Conservation (phyloP, 2,888 invertebrate species). For the Rhogogaster chlorosoma region DNA sequence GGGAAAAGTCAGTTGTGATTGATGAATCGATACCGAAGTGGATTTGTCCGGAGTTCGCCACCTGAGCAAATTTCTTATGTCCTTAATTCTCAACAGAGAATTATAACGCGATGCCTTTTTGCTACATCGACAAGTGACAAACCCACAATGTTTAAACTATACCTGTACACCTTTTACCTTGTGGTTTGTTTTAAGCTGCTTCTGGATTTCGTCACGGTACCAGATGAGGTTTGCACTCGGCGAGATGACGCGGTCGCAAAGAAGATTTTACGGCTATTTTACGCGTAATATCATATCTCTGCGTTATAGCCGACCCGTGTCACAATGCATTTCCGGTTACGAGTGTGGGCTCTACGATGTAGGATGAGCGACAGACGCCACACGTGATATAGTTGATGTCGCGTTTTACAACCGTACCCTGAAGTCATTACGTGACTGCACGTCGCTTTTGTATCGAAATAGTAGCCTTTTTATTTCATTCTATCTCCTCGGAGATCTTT, state of each 20-base stretch:
- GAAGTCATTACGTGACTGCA: conserved; percentile 33
- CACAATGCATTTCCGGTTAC: conserved; percentile 61
- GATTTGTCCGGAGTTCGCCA: conserved; percentile 56
- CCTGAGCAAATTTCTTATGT: conserved; percentile 64
- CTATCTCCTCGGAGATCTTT: not conserved
- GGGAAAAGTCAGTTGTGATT: conserved; percentile 59
- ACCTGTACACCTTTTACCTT: not conserved
- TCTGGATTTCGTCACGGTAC: not conserved
- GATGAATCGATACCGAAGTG: conserved; percentile 58
- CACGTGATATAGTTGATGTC: conserved; percentile 43
- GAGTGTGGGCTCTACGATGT: conserved; percentile 44
- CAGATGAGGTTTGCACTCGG: conserved; percentile 63
- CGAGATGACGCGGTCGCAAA: conserved; percentile 58
- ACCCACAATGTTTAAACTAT: not conserved
- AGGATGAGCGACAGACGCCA: conserved; percentile 39
- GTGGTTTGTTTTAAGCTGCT: not conserved
- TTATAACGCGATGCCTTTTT: not conserved
- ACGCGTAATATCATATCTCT: conserved; percentile 54
- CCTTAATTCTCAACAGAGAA: not conserved
- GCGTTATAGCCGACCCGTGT: conserved; percentile 55
- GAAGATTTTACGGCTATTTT: conserved; percentile 59
- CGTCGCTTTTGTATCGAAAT: conserved; percentile 30
- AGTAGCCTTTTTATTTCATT: not conserved
- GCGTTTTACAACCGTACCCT: conserved; percentile 37
- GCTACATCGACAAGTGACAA: not conserved